Conservation (phyloP, 1,140 invertebrate species). For the Micrasema longulum region DNA sequence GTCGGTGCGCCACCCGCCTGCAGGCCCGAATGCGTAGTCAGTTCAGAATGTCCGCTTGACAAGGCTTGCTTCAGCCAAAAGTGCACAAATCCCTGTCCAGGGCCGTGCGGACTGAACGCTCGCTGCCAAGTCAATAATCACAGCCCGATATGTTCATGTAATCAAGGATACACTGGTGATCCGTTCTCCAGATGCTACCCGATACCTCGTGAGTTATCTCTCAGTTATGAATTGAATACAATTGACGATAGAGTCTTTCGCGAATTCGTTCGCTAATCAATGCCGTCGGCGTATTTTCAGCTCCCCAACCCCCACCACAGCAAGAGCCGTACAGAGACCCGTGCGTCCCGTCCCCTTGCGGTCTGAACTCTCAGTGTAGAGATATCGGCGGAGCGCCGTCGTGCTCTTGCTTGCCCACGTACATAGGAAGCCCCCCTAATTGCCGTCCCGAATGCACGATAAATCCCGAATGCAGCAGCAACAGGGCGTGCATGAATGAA, state of each 20-base stretch:
- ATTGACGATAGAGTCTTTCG: no score
- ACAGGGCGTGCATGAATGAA: conserved; percentile 74
- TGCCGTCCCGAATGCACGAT: conserved; percentile 81
- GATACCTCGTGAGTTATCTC: conserved; percentile 58
- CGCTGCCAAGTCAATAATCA: conserved; percentile 75
- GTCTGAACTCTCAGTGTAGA: conserved; percentile 77
- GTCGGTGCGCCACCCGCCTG: conserved; percentile 68
- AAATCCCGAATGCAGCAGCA: conserved; percentile 78
- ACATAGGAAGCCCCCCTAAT: conserved; percentile 77
- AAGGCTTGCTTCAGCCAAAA: conserved; percentile 73
- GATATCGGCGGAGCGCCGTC: conserved; percentile 73
- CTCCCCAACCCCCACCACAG: conserved; percentile 39
- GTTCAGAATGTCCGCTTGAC: conserved; percentile 72
- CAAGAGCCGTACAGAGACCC: conserved; percentile 68
- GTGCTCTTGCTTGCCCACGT: conserved; percentile 74
- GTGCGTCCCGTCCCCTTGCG: conserved; percentile 81
- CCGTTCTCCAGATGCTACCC: conserved; percentile 72
- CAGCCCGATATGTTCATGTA: conserved; percentile 72
- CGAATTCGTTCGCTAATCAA: not conserved
- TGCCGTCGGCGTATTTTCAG: conserved; percentile 54
- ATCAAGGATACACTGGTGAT: conserved; percentile 73
- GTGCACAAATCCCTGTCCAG: conserved; percentile 74
- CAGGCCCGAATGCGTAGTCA: conserved; percentile 73
- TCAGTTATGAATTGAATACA: no score
- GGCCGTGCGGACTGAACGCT: conserved; percentile 73